A percentile compares a stretch with the other conserved stretches of the same genome.
Evolutionary conservation across 2,888 invertebrate genomes (phyloP).

Genomic region (Peribatodes rhomboidaria): DNA sequence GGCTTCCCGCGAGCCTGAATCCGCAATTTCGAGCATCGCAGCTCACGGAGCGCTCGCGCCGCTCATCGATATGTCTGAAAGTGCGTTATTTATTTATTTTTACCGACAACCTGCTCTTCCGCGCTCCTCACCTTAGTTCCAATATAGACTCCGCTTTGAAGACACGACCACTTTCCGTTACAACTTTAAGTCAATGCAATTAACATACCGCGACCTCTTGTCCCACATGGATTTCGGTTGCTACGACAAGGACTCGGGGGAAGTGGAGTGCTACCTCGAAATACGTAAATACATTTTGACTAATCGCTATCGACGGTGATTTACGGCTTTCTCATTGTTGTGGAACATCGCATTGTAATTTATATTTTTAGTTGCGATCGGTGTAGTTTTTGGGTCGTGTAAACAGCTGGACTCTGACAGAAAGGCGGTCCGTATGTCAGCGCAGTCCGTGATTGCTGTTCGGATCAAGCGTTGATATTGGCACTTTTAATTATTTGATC

Average conservation of each 20-base stretch:
- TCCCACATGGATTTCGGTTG: conserved; percentile 88
- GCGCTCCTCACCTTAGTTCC: conserved; percentile 75
- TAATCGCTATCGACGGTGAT: conserved; percentile 72
- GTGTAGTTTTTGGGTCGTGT: conserved; percentile 83
- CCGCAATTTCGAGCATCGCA: conserved; percentile 75
- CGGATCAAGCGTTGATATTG: conserved; percentile 71
- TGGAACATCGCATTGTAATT: conserved; percentile 81
- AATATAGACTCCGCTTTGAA: conserved; percentile 77
- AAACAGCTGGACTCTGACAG: conserved; percentile 79
- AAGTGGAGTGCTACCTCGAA: conserved; percentile 90
- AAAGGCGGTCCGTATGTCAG: conserved; percentile 77
- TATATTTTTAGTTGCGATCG: conserved; percentile 85
- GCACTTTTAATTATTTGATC: conserved; percentile 59
- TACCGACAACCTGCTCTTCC: conserved; percentile 71
- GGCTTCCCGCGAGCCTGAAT: conserved; percentile 67
- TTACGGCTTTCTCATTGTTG: conserved; percentile 76
- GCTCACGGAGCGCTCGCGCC: conserved; percentile 72
- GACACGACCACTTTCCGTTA: conserved; percentile 70
- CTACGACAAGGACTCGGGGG: conserved; percentile 89
- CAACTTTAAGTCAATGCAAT: conserved; percentile 67
- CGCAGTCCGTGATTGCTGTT: conserved; percentile 74
- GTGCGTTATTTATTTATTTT: conserved; percentile 84
- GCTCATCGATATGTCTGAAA: conserved; percentile 75
- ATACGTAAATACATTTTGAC: conserved; percentile 87
- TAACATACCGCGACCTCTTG: conserved; percentile 58